These are phyloP conservation scores for Caenorhabditis imperialis DNA, from an alignment of 2,888 invertebrate genomes.

Conservation along the genomic window DNA sequence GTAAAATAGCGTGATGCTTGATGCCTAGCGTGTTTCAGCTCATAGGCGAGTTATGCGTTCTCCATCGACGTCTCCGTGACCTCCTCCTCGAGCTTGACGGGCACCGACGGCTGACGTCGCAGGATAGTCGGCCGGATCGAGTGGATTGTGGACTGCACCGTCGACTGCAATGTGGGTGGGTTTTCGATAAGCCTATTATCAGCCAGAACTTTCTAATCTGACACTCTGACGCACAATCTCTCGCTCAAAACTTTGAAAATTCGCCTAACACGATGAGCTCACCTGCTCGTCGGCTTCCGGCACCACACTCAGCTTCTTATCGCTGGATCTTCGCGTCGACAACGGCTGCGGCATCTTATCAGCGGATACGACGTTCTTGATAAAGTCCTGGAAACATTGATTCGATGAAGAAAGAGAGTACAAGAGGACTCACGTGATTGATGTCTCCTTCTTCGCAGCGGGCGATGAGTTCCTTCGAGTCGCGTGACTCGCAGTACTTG, in stretches of 20 bases:
- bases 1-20: background rate
- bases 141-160: constrained; percentile 68
- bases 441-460: constrained; percentile 59
- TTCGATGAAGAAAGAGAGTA: background rate
- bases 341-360: constrained; percentile 47
- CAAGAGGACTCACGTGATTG: constrained; percentile 39
- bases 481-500: constrained; percentile 62
- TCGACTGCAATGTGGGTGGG: constrained; percentile 54
- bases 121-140: constrained; percentile 65
- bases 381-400: constrained; percentile 40
- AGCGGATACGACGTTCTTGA: constrained; percentile 51
- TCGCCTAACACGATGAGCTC: constrained; percentile 5
- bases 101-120: constrained; percentile 48
- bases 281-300: constrained; percentile 76
- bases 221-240: no score
- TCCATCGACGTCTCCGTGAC: constrained; percentile 33
- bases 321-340: constrained; percentile 55
- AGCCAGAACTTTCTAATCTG: no score
- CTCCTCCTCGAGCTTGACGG: constrained; percentile 48
- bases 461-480: constrained; percentile 69
- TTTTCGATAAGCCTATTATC: background rate
- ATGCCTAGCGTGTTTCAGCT: constrained; percentile 56
- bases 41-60: constrained; percentile 43
- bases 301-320: constrained; percentile 76
- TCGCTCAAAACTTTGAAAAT: background rate